phyloP scores from a whole-genome alignment of 2,797 vertebrate species.

The Danio albolineatus region DNA sequence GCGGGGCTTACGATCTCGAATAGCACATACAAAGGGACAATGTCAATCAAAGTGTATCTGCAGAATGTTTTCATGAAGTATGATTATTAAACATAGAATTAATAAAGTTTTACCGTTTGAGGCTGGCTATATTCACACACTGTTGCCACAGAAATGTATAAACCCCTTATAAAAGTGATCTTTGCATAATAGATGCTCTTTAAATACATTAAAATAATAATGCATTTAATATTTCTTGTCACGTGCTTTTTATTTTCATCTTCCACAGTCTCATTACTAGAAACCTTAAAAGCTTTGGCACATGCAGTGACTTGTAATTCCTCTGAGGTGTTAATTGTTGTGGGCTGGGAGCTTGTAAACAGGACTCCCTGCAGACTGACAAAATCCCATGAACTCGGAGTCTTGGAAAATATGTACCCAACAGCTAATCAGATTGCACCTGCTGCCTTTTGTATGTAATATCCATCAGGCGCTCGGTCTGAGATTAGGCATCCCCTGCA shows the following conservation, averaged over 20 bases:
- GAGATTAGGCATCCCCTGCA: neutral
- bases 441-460: neutral
- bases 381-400: neutral
- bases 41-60: too few relatives aligned
- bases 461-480: neutral
- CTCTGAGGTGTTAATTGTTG: slow-evolving; percentile 10
- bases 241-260: neutral
- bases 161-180: too few relatives aligned
- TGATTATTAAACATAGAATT: too few relatives aligned
- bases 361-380: neutral
- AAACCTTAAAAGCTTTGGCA: neutral
- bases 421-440: neutral
- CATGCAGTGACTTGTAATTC: neutral
- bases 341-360: neutral
- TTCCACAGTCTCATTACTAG: neutral
- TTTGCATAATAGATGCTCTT: too few relatives aligned
- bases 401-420: neutral
- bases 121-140: too few relatives aligned
- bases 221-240: neutral
- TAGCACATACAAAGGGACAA: too few relatives aligned
- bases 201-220: neutral
- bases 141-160: too few relatives aligned
- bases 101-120: too few relatives aligned
- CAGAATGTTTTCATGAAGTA: too few relatives aligned
- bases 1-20: too few relatives aligned